Conservation (phyloP, 2,113 vertebrate species). For the Pomatorhinus ruficollis region DNA sequence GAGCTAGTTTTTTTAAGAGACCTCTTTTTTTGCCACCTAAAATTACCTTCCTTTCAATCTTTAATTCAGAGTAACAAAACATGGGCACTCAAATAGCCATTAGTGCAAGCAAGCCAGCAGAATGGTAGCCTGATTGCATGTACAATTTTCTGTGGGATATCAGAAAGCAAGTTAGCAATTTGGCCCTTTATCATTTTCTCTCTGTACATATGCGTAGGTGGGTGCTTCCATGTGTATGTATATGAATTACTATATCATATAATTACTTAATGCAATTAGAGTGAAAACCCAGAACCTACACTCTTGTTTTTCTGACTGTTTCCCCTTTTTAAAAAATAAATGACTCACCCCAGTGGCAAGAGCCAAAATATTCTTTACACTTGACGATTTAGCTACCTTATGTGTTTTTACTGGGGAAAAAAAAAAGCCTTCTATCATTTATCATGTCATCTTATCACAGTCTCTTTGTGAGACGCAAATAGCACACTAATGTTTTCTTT, state of each 20-base stretch:
- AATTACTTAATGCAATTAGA: slow-evolving; percentile 54
- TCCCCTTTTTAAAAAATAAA: slow-evolving; percentile 69
- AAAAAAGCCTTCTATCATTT: slow-evolving; percentile 80
- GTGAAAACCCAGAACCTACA: background rate
- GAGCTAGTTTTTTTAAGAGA: background rate
- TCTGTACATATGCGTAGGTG: slow-evolving; percentile 16
- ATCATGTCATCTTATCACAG: slow-evolving; percentile 94
- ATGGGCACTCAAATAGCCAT: slow-evolving; percentile 49
- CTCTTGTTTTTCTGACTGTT: slow-evolving; percentile 38
- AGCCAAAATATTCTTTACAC: slow-evolving; percentile 71
- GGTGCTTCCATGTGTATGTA: slow-evolving; percentile 8
- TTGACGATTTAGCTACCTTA: slow-evolving; percentile 72
- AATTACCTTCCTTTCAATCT: slow-evolving; percentile 37
- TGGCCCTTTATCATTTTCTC: slow-evolving; percentile 55
- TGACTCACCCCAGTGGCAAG: slow-evolving; percentile 41
- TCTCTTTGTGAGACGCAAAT: slow-evolving; percentile 84
- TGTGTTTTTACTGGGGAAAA: slow-evolving; percentile 76
- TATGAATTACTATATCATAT: slow-evolving; percentile 25
- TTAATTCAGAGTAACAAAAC: slow-evolving; percentile 64
- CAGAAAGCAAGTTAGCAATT: slow-evolving; percentile 55
- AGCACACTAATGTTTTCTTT: slow-evolving; percentile 96
- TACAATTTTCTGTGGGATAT: slow-evolving; percentile 43
- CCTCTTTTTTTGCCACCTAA: background rate
- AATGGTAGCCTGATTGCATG: slow-evolving; percentile 43
- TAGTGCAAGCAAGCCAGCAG: slow-evolving; percentile 40